Conservation (phyloP, 2,888 invertebrate genomes). For the Cheilosia grossa region DNA sequence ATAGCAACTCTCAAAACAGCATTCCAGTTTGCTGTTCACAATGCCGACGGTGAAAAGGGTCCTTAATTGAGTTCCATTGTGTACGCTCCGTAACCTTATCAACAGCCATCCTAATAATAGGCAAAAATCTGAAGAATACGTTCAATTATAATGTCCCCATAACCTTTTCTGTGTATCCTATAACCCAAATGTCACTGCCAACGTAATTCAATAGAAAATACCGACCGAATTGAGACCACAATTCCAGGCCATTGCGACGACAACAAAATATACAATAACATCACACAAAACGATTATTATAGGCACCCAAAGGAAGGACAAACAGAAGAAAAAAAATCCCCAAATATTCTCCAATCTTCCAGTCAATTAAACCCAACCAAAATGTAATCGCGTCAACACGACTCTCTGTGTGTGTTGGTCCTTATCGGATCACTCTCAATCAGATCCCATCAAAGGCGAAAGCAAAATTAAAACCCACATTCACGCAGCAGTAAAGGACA, state of each 20-base stretch:
- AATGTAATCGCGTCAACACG: slow-evolving; percentile 54
- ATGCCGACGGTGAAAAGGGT: neutral
- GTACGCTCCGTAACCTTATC: slow-evolving; percentile 16
- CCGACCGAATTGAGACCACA: neutral
- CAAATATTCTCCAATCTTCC: slow-evolving; percentile 70
- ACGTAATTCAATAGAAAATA: neutral
- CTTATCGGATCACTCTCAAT: slow-evolving; percentile 45
- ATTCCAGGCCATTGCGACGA: slow-evolving; percentile 15
- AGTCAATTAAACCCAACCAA: slow-evolving; percentile 71
- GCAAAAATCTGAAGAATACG: slow-evolving; percentile 40
- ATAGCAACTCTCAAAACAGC: too few relatives aligned
- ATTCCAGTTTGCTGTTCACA: too few relatives aligned
- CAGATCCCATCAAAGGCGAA: slow-evolving; percentile 57
- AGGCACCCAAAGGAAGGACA: slow-evolving; percentile 6
- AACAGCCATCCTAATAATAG: slow-evolving; percentile 10
- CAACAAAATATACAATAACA: slow-evolving; percentile 36
- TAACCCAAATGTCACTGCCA: slow-evolving; percentile 3
- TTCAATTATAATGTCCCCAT: slow-evolving; percentile 30
- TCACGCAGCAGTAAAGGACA: slow-evolving; percentile 40
- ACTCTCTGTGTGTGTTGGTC: slow-evolving; percentile 1
- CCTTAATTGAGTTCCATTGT: neutral
- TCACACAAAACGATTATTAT: slow-evolving; percentile 31
- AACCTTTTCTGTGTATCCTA: slow-evolving; percentile 13
- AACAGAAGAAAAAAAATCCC: neutral
- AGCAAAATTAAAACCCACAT: slow-evolving; percentile 53